These are phyloP conservation scores for Lepus townsendii DNA, from an alignment of 2,797 vertebrate species.

Conservation along the genomic window DNA sequence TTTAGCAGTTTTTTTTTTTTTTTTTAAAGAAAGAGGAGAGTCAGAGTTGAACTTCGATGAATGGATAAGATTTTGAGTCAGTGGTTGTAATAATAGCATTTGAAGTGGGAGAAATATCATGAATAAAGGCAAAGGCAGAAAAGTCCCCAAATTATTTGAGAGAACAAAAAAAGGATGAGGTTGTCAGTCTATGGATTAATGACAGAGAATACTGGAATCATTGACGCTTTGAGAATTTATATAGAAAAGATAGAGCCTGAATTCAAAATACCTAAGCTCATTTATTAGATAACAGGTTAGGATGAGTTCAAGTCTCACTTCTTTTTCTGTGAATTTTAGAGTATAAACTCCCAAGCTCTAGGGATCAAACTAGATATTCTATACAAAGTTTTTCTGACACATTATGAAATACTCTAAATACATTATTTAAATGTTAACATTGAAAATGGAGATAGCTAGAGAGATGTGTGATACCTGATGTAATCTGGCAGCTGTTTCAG, in stretches of 20 bases:
- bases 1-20: no score
- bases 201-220: conserved; percentile 25
- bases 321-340: conserved; percentile 47
- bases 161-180: not conserved
- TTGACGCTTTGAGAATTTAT: not conserved
- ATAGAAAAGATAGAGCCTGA: no score
- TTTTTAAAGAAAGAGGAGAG: not conserved
- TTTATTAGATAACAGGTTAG: conserved; percentile 9
- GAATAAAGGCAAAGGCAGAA: conserved; percentile 37
- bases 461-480: conserved; percentile 15
- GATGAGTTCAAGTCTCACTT: not conserved
- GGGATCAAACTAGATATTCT: conserved; percentile 15
- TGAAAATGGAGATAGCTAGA: conserved; percentile 53
- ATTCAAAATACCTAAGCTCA: not conserved
- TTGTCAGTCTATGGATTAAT: conserved; percentile 11
- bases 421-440: conserved; percentile 32
- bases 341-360: not conserved
- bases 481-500: conserved; percentile 43
- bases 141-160: not conserved
- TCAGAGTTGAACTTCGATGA: conserved; percentile 31
- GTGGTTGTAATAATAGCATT: conserved; percentile 42
- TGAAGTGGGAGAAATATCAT: conserved; percentile 7
- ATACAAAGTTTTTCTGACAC: not conserved
- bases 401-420: conserved; percentile 33
- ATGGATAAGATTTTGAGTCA: conserved; percentile 11